These are phyloP conservation scores for Rhynchomys soricoides DNA, from an alignment of 2,113 vertebrate genomes.

Conservation along the genomic window DNA sequence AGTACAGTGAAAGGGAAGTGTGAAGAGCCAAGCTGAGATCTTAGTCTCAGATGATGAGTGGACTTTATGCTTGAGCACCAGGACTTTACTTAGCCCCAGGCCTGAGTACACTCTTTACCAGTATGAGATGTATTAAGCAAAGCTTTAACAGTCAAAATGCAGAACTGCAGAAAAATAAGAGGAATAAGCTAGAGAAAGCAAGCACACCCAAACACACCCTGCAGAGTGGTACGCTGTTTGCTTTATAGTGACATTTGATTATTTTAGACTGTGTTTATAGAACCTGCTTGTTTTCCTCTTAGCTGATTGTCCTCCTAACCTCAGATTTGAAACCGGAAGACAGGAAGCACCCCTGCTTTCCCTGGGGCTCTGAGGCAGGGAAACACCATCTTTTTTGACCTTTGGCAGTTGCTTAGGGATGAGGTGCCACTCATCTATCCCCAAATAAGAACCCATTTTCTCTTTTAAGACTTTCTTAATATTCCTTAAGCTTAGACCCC, in stretches of 20 bases:
- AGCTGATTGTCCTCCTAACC: background rate
- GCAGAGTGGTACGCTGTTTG: background rate
- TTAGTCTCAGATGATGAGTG: background rate
- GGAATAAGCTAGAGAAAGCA: background rate
- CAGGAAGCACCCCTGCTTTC: fast-evolving
- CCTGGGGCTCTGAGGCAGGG: background rate
- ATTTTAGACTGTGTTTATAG: background rate
- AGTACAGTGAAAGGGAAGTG: background rate
- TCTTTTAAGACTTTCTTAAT: constrained; percentile 22
- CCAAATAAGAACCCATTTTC: background rate
- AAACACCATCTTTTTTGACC: background rate
- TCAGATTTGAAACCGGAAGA: background rate
- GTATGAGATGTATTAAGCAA: background rate
- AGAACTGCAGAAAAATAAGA: background rate
- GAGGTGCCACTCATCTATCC: background rate
- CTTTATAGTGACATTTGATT: background rate
- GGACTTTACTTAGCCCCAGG: background rate
- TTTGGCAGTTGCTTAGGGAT: background rate
- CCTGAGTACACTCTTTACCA: background rate
- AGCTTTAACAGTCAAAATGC: background rate
- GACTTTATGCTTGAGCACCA: background rate
- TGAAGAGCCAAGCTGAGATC: background rate
- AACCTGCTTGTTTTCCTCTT: background rate
- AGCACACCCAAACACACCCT: background rate
- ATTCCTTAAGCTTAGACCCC: background rate